Conservation (phyloP, 2,113 vertebrate genomes). For the Myotis lucifugus region DNA sequence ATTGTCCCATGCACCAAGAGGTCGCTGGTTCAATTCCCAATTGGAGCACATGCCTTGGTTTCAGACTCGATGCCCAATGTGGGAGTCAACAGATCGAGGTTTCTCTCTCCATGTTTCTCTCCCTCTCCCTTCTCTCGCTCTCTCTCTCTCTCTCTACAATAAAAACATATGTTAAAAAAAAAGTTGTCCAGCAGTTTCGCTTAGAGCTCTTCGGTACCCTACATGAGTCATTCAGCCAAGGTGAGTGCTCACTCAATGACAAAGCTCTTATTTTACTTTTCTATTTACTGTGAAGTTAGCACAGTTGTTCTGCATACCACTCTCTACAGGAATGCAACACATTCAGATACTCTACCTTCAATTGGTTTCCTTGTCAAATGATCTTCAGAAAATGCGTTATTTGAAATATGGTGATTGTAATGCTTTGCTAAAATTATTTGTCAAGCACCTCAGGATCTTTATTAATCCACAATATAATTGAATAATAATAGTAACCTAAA, state of each 20-base stretch:
- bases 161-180: too few relatives aligned
- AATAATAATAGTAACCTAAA: constrained; percentile 8
- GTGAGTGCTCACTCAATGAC: neutral
- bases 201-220: neutral
- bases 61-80: too few relatives aligned
- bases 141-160: too few relatives aligned
- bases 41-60: too few relatives aligned
- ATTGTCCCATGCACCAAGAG: too few relatives aligned
- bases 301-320: neutral
- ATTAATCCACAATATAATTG: neutral
- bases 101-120: too few relatives aligned
- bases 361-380: neutral
- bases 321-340: neutral
- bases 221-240: neutral
- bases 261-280: constrained; percentile 6
- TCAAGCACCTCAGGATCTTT: neutral
- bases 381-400: constrained; percentile 15
- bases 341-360: neutral
- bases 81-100: too few relatives aligned
- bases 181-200: neutral
- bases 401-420: constrained; percentile 8
- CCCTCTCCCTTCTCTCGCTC: too few relatives aligned
- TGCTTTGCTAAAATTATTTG: neutral
- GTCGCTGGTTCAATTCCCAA: too few relatives aligned
- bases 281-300: neutral